phyloP scores from a whole-genome alignment of 2,797 vertebrate species.

The Antennarius maculatus region DNA sequence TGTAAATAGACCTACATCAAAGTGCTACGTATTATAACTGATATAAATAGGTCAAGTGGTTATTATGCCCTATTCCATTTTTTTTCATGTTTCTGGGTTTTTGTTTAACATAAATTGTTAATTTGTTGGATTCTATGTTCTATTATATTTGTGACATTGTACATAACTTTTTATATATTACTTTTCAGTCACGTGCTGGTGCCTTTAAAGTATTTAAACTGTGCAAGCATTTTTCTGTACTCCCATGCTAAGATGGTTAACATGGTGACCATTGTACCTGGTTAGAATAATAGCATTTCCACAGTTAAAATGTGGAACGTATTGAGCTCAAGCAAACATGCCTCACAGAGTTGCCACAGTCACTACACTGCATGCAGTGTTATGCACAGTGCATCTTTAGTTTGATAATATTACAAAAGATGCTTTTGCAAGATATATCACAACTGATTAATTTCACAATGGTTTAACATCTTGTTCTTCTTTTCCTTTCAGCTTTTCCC shows the following conservation, averaged over 20 bases:
- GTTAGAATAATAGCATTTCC: not conserved
- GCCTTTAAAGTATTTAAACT: not conserved
- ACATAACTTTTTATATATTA: slow-evolving; percentile 16
- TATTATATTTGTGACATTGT: slow-evolving; percentile 13
- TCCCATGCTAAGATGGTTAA: too few species aligned
- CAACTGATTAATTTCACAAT: not conserved
- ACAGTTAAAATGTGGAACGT: not conserved
- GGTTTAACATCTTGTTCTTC: too few species aligned
- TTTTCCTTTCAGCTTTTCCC: too few species aligned
- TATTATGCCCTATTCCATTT: slow-evolving; percentile 15
- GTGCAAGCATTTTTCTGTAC: not conserved
- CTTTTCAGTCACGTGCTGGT: slow-evolving; percentile 29
- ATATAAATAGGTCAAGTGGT: slow-evolving; percentile 19
- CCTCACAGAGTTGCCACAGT: too few species aligned
- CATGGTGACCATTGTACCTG: too few species aligned
- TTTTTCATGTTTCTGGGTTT: slow-evolving; percentile 6
- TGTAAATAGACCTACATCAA: slow-evolving; percentile 2
- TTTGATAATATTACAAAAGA: too few species aligned
- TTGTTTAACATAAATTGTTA: slow-evolving; percentile 27
- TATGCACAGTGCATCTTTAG: too few species aligned
- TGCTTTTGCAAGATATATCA: too few species aligned
- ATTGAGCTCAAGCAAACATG: too few species aligned
- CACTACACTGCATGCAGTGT: too few species aligned
- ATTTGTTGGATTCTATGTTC: slow-evolving; percentile 12
- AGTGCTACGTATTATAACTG: slow-evolving; percentile 15